Evolutionary conservation across 2,113 vertebrate species (phyloP).

Genomic region (Willisornis vidua): DNA sequence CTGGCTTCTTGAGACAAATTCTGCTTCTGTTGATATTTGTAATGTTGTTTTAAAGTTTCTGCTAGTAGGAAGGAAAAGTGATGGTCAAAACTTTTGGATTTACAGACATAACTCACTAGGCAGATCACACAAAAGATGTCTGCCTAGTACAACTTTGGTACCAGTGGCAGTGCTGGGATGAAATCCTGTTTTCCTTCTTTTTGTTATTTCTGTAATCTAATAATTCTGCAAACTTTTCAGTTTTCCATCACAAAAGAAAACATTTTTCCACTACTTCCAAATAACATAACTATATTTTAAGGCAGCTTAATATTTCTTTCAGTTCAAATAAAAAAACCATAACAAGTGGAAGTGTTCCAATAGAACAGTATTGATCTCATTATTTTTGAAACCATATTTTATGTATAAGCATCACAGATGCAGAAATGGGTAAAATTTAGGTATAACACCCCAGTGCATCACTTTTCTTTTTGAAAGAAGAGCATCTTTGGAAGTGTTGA

Average conservation of each 20-base stretch:
- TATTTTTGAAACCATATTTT: neutral
- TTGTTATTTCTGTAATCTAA: neutral
- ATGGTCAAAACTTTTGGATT: neutral
- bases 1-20: slow-evolving; percentile 28
- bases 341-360: neutral
- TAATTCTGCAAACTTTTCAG: neutral
- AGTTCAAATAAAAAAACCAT: neutral
- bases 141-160: neutral
- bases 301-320: neutral
- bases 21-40: neutral
- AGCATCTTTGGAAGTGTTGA: neutral
- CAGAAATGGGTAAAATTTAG: neutral
- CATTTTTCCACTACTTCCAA: neutral
- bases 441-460: neutral
- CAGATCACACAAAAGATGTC: neutral
- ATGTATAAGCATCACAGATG: neutral
- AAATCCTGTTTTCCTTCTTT: neutral
- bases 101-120: neutral
- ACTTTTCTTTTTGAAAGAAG: neutral
- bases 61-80: neutral
- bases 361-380: neutral
- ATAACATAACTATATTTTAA: neutral
- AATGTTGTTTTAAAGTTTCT: slow-evolving; percentile 11
- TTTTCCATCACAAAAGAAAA: neutral
- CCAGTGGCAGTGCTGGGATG: neutral